Percentiles rank a stretch among this genome's conserved stretches.
phyloP scores from a whole-genome alignment of 2,888 invertebrate genomes.

The Drosophila fungiperda region DNA sequence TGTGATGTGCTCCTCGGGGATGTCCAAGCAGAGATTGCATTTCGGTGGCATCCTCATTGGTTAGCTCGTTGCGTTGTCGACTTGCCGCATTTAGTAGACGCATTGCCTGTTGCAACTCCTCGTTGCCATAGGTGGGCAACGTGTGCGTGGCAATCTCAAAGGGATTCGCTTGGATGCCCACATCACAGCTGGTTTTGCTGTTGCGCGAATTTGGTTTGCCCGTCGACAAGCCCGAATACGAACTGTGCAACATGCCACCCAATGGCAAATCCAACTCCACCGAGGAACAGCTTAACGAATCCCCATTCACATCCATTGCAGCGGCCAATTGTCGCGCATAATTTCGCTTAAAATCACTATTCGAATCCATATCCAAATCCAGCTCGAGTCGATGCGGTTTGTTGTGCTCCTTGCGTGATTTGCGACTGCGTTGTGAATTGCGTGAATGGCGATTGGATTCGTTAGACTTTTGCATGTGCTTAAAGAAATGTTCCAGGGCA shows the following conservation, averaged over 20 bases:
- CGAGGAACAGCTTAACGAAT: slow-evolving; percentile 84
- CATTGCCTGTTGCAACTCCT: slow-evolving; percentile 78
- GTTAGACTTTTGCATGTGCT: slow-evolving; percentile 78
- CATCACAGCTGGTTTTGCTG: slow-evolving; percentile 87
- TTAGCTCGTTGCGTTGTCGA: slow-evolving; percentile 69
- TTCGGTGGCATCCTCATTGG: slow-evolving; percentile 75
- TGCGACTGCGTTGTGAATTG: slow-evolving; percentile 83
- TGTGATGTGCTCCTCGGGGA: slow-evolving; percentile 54
- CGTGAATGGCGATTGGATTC: slow-evolving; percentile 82
- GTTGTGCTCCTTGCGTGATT: slow-evolving; percentile 60
- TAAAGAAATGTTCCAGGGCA: slow-evolving; percentile 77
- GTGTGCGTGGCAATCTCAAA: slow-evolving; percentile 86
- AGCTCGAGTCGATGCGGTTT: slow-evolving; percentile 39
- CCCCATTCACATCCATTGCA: slow-evolving; percentile 51
- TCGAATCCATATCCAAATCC: slow-evolving; percentile 46
- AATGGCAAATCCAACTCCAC: slow-evolving; percentile 85
- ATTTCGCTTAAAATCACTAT: slow-evolving; percentile 75
- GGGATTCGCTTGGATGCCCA: slow-evolving; percentile 87
- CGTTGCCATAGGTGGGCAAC: slow-evolving; percentile 76
- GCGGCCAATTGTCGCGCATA: slow-evolving; percentile 63
- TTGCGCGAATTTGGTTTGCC: slow-evolving; percentile 86
- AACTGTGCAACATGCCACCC: slow-evolving; percentile 82
- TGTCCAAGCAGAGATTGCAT: slow-evolving; percentile 76
- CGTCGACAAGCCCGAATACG: slow-evolving; percentile 85
- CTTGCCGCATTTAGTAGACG: slow-evolving; percentile 79